A percentile compares a stretch with the other conserved stretches of the same genome.
Conservation (phyloP, 2,797 vertebrate genomes). For the Sphenodon punctatus region DNA sequence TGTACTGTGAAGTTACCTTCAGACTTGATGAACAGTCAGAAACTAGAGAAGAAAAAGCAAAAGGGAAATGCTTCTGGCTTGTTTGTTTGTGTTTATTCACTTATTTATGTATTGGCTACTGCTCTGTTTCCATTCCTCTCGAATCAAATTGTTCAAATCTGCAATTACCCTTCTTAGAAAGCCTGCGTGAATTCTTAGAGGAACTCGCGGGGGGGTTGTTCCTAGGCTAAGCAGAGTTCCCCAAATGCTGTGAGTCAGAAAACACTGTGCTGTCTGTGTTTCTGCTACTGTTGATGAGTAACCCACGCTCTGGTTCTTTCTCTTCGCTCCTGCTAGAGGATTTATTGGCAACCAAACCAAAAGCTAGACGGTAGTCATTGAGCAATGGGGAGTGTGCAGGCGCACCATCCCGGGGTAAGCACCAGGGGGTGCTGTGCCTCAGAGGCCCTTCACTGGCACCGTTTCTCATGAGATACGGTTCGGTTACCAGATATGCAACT, state of each 20-base stretch:
- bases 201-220: not conserved
- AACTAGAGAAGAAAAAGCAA: not conserved
- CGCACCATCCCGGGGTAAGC: too few relatives aligned
- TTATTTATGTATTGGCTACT: too few relatives aligned
- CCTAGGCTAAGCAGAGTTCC: fast-evolving
- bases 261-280: not conserved
- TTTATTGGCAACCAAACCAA: not conserved
- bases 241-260: not conserved
- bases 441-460: too few relatives aligned
- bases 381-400: too few relatives aligned
- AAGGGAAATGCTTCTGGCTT: not conserved
- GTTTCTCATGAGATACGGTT: too few relatives aligned
- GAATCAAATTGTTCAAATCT: not conserved
- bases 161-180: not conserved
- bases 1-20: too few relatives aligned
- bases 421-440: too few relatives aligned
- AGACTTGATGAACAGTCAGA: not conserved
- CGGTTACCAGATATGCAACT: too few relatives aligned
- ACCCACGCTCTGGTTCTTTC: not conserved
- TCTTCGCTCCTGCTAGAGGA: constrained; percentile 16
- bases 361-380: not conserved
- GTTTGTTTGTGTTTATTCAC: too few relatives aligned
- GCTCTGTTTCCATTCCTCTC: not conserved
- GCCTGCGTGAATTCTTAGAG: not conserved
- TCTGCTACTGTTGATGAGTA: constrained; percentile 34